Evolutionary conservation across 1,140 invertebrate genomes (phyloP), one percentile per base, ranked within the genome.

Genomic region (Chironomus tepperi): DNA sequence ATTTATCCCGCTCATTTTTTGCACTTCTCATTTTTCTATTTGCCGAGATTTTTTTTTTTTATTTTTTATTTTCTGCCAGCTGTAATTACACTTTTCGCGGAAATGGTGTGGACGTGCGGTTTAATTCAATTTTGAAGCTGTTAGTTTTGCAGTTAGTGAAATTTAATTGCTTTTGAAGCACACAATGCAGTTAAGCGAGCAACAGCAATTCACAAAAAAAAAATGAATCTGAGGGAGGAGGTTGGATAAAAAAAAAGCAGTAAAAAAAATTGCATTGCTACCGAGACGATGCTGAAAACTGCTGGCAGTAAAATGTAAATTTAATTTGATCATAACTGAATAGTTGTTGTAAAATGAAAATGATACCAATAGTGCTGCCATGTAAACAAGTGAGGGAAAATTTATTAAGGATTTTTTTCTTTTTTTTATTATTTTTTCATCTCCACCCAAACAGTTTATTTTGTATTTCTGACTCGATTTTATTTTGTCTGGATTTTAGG

Each of bases 41-140:
- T 67, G 64, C n/a, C 15, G 64, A 67, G 64, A 67, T 67, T 67
- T 67, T 16, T 67, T 57, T 70, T 70, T 70, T 70, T 67, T 16
- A 67, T 18, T 47, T 43, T 47, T 67, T 18, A 16, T 16, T 6
- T 10, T 70, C 9, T 8, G 2, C 3, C 65, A 70, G 47, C 47
- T n/a, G 12, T 57, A 57, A 57, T 57, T 57, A 57, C 47, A 57
- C 12, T 57, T 57, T 15, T 57, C 47, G 47, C 47, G 47, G 8
- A 10, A 70, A 70, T 70, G 65, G 65, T 21, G 18, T 18, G 65
- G 65, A 70, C 65, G 65, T 70, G 65, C 65, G 65, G 65, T 70
- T 70, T 70, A 70, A 70, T 70, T 70, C 65, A 70, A 70, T 70
- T 70, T 70, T 70, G 65, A 70, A 70, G 65, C 65, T 70, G 65